phyloP scores from a whole-genome alignment of 2,113 vertebrate genomes.

The Sapajus apella region DNA sequence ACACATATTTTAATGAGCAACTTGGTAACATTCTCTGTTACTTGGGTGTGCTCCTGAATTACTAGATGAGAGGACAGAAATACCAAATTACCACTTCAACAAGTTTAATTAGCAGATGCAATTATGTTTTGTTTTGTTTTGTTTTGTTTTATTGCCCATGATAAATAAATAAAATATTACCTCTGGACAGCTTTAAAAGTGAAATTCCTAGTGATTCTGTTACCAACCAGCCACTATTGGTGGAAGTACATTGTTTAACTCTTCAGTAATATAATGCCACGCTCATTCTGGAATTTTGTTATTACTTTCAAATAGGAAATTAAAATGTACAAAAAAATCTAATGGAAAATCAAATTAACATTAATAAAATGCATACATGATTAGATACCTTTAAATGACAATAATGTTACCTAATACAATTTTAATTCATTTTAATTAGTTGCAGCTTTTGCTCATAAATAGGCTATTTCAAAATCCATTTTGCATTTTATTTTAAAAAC shows the following conservation, averaged over 20 bases:
- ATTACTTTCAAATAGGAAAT: conserved; percentile 4
- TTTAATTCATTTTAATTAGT: not conserved
- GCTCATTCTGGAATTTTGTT: not conserved
- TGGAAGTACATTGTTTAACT: not conserved
- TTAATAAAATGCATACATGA: not conserved
- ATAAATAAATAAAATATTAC: not conserved
- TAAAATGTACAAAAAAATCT: not conserved
- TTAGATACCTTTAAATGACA: conserved; percentile 5
- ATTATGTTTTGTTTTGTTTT: not conserved
- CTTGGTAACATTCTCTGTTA: not conserved
- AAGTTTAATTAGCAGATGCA: not conserved
- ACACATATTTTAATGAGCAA: not conserved
- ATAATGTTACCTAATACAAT: not conserved
- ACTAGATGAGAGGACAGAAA: not conserved
- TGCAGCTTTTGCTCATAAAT: not conserved
- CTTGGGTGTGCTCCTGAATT: not conserved
- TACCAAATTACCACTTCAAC: not conserved
- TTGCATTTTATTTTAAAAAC: not conserved
- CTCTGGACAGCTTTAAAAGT: not conserved
- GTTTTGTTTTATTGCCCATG: not conserved
- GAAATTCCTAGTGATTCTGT: not conserved
- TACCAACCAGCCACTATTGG: not conserved
- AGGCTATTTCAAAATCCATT: not conserved
- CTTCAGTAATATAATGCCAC: not conserved
- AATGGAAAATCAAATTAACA: conserved; percentile 6